Evolutionary conservation across 2,888 invertebrate genomes (phyloP), one percentile per base, ranked within the genome.

Genomic region (Zygogramma bicolorata): DNA sequence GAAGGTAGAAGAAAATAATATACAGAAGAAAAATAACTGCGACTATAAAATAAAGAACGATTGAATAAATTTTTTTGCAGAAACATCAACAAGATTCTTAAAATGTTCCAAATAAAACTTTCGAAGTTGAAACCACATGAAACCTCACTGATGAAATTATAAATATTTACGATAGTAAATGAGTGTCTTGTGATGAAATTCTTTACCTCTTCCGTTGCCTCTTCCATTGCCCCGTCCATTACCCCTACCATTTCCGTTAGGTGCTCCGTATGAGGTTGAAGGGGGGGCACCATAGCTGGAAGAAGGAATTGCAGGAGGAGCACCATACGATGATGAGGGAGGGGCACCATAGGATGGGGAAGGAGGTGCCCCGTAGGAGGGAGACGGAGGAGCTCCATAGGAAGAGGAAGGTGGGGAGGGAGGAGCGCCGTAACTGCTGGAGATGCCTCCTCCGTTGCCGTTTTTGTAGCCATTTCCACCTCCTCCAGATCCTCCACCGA

Each of bases 371-470:
- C 86, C 86, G 68, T 85, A 85, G 4, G 73, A 76, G 10, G 73
- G 4, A 13, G 80, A 85, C 7, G 85, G 82, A 74, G 86, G 86
- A 10, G 86, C 85, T 25, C 86, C 86, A 66, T 85, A 85, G 15
- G 76, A 76, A 6, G 79, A 65, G n/a, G 72, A 70, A n/a, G 85
- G 82, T 10, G 79, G 42, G n/a, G 72, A 67, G 31, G 85, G 82
- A 10, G 25, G 74, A 22, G 85, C 84, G 1, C 86, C 86, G 61
- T 86, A 86, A 53, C 71, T 75, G 22, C 74, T 75, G 13, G 77
- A 75, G 78, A 73, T 2, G 84, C 71, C 71, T 4, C 71, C 74
- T 57, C 74, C 67, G 68, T 63, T 6, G n/a, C 68, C 85, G 8
- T 31, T 57, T 4, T 46, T 15, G 29, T 60, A 18, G 13, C 63